Conservation (phyloP, 1,140 invertebrate genomes). For the Drosophila malerkotliana region DNA sequence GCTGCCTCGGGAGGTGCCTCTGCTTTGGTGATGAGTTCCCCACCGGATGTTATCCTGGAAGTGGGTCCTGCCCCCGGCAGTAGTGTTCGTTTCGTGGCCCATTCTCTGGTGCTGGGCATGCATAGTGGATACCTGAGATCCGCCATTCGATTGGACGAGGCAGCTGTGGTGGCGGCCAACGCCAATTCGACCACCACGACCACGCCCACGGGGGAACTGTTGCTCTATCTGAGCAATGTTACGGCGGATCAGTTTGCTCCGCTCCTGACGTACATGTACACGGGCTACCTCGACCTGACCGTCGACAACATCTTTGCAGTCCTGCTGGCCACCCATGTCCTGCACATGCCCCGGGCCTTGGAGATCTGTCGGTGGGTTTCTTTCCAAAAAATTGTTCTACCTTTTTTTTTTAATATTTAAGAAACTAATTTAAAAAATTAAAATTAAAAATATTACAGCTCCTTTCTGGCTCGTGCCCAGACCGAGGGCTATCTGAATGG, state of each 20-base stretch:
- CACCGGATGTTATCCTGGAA: constrained; percentile 87
- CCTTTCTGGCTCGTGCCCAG: constrained; percentile 84
- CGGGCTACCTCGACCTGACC: constrained; percentile 89
- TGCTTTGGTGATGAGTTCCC: constrained; percentile 67
- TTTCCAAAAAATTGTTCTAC: background rate
- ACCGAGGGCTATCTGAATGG: constrained; percentile 76
- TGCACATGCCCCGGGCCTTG: constrained; percentile 90
- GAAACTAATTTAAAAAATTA: background rate
- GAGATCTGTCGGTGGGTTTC: constrained; percentile 86
- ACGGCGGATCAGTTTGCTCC: constrained; percentile 89
- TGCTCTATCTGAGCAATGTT: constrained; percentile 86
- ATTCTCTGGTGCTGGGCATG: constrained; percentile 87
- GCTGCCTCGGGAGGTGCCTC: constrained; percentile 25
- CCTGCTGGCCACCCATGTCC: constrained; percentile 88
- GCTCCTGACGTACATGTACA: constrained; percentile 91
- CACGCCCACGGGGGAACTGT: constrained; percentile 64
- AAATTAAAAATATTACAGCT: constrained; percentile 38
- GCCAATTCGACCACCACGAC: constrained; percentile 37
- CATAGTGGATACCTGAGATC: constrained; percentile 90
- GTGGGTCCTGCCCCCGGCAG: constrained; percentile 85
- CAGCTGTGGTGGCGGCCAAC: constrained; percentile 19
- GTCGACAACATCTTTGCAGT: constrained; percentile 90
- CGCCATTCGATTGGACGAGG: constrained; percentile 83
- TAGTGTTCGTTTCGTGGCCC: constrained; percentile 88
- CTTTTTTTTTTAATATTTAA: background rate